phyloP scores from a whole-genome alignment of 2,888 invertebrate genomes.

The Agonopterix arenella region DNA sequence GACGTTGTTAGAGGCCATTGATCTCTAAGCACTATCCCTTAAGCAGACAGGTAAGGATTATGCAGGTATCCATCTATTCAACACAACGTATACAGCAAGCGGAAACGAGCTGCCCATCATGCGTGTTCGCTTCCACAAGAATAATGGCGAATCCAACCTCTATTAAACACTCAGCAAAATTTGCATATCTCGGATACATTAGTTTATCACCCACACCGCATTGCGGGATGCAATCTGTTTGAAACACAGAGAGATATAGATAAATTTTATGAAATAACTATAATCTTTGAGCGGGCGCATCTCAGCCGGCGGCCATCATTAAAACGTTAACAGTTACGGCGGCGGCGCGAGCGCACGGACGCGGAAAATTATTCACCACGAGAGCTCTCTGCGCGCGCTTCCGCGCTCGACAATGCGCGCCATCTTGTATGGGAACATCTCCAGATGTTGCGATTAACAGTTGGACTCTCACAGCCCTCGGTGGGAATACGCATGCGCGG shows the following conservation, averaged over 20 bases:
- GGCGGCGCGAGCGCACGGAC: conserved; percentile 38
- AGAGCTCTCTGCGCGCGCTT: conserved; percentile 35
- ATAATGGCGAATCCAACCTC: background rate
- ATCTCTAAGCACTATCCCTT: too few species aligned
- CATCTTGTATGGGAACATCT: background rate
- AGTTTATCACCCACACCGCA: background rate
- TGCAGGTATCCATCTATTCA: too few species aligned
- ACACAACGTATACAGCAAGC: background rate
- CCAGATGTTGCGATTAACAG: background rate
- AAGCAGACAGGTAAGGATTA: too few species aligned
- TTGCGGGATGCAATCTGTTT: conserved; percentile 1
- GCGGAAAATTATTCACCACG: conserved; percentile 66
- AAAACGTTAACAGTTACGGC: conserved; percentile 19
- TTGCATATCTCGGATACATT: background rate
- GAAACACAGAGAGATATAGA: background rate
- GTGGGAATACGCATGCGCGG: too few species aligned
- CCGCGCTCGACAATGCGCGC: conserved; percentile 20
- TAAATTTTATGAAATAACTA: conserved; percentile 6
- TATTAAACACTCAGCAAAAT: background rate
- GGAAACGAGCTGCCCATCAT: background rate
- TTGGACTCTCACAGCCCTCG: background rate
- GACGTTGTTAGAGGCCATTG: background rate
- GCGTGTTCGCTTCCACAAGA: background rate
- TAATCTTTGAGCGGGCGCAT: conserved; percentile 6
- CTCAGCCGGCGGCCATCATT: conserved; percentile 17